Conservation (phyloP, 2,797 vertebrate species). For the Semotilus atromaculatus region DNA sequence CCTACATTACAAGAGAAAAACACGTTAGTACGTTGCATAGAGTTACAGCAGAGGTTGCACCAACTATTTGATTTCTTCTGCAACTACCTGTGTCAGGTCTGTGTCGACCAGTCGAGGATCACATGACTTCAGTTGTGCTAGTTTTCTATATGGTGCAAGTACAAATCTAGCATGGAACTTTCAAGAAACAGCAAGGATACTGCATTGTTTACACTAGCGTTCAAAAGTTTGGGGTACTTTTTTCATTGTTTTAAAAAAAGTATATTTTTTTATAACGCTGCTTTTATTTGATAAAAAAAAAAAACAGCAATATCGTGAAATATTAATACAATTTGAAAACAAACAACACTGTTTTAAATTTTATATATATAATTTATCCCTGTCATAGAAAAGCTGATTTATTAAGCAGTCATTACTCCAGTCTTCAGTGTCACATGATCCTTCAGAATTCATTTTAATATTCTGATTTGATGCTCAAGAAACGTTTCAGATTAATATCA, state of each 20-base stretch:
- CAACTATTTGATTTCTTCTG: neutral
- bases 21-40: neutral
- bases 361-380: neutral
- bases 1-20: slow-evolving; percentile 71
- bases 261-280: no score
- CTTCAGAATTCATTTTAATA: neutral
- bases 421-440: neutral
- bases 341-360: neutral
- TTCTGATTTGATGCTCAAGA: neutral
- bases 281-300: neutral
- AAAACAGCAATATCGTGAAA: neutral
- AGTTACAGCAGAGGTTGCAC: neutral
- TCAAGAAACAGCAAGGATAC: neutral
- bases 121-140: neutral
- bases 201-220: neutral
- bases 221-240: neutral
- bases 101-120: neutral
- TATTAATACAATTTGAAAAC: neutral
- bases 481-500: neutral
- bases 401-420: neutral
- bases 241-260: neutral
- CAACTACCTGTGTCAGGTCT: neutral
- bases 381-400: neutral
- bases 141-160: neutral
- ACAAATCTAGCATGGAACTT: neutral